Evolutionary conservation across 1,140 invertebrate species (phyloP).

Genomic region (Diabrotica undecimpunctata): DNA sequence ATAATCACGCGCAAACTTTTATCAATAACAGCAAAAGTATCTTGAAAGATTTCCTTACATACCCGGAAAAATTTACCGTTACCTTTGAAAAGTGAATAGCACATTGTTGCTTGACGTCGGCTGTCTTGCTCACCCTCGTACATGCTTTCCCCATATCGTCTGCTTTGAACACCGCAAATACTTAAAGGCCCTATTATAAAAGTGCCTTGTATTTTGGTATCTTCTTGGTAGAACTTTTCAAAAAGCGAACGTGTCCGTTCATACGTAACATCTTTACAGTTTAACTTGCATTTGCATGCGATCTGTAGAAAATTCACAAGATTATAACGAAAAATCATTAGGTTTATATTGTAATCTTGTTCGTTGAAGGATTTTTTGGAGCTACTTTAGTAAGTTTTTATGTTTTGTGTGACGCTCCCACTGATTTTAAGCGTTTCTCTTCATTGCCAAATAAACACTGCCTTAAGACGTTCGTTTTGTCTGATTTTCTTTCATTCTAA

Average conservation of each 20-base stretch:
- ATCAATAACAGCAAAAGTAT: conserved; percentile 16
- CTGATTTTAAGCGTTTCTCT: no score
- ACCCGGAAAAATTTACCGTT: conserved; percentile 13
- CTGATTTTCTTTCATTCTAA: no score
- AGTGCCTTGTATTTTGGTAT: conserved; percentile 16
- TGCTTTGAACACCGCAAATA: conserved; percentile 16
- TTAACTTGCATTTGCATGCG: conserved; percentile 22
- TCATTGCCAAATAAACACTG: no score
- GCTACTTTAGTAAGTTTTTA: no score
- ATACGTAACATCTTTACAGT: conserved; percentile 15
- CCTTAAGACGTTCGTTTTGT: no score
- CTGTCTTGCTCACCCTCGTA: conserved; percentile 18
- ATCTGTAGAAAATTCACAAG: conserved; percentile 22
- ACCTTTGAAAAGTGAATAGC: conserved; percentile 15
- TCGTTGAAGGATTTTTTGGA: no score
- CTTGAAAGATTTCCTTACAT: conserved; percentile 18
- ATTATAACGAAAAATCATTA: no score
- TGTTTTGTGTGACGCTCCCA: no score
- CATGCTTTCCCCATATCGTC: conserved; percentile 21
- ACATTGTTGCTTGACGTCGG: conserved; percentile 13
- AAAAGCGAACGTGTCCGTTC: conserved; percentile 19
- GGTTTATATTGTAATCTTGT: no score
- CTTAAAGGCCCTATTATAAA: conserved; percentile 19
- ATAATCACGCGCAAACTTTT: conserved; percentile 13
- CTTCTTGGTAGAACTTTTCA: conserved; percentile 17